phyloP scores from a whole-genome alignment of 1,140 invertebrate genomes.

The Conus ventricosus region DNA sequence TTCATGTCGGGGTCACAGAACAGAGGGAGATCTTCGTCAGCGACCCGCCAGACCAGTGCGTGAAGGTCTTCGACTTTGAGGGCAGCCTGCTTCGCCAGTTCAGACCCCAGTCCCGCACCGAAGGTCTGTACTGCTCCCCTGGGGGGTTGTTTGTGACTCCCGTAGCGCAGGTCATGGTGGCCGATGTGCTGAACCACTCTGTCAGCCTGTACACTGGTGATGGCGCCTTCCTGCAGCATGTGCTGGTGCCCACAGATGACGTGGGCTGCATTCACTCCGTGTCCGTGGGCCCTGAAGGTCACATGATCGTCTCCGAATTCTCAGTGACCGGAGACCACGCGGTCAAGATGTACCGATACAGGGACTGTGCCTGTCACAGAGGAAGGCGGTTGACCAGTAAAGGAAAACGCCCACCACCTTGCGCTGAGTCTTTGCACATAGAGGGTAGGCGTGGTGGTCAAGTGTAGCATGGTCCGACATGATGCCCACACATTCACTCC shows the following conservation, averaged over 20 bases:
- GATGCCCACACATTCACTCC: too few relatives aligned
- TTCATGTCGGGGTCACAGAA: conserved; percentile 60
- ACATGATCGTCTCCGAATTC: conserved; percentile 66
- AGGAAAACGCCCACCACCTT: conserved; percentile 48
- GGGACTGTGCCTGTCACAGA: conserved; percentile 66
- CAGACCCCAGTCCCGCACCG: conserved; percentile 46
- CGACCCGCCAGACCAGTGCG: conserved; percentile 53
- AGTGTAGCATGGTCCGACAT: too few relatives aligned
- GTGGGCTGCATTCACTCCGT: conserved; percentile 63
- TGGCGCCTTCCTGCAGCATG: conserved; percentile 58
- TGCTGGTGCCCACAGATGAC: conserved; percentile 64
- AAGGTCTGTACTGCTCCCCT: conserved; percentile 57
- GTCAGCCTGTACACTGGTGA: conserved; percentile 63
- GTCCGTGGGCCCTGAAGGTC: conserved; percentile 68
- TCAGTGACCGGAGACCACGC: conserved; percentile 64
- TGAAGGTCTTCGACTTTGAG: conserved; percentile 61
- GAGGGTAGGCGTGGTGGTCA: too few relatives aligned
- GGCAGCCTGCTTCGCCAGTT: conserved; percentile 61
- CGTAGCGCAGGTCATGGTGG: conserved; percentile 59
- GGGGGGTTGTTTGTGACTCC: conserved; percentile 58
- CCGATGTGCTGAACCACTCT: conserved; percentile 67
- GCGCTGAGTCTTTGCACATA: too few relatives aligned
- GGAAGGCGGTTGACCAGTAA: conserved; percentile 61
- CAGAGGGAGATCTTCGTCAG: conserved; percentile 63
- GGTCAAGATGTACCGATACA: conserved; percentile 70